A percentile compares a stretch with the other conserved stretches of the same genome.
Evolutionary conservation across 2,888 invertebrate genomes (phyloP).

Genomic region (Neoitamus cyanurus): DNA sequence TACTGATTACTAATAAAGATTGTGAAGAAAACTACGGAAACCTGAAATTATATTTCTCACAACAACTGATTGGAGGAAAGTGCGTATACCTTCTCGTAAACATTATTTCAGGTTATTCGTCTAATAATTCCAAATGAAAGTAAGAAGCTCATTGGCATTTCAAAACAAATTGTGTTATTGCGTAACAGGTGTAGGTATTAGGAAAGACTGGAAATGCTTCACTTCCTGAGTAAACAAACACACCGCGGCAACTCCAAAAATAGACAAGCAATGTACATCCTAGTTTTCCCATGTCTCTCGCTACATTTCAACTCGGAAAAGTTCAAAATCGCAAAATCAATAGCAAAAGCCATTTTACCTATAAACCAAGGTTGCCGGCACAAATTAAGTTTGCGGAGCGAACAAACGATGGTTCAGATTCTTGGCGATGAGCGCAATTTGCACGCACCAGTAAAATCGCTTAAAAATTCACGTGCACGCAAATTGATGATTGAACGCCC

Average conservation of each 20-base stretch:
- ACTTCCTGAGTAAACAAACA: not conserved
- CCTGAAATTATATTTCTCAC: not conserved
- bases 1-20: not conserved
- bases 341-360: not conserved
- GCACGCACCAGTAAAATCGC: constrained; percentile 16
- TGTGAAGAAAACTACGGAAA: not conserved
- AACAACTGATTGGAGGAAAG: not conserved
- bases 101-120: no score
- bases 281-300: not conserved
- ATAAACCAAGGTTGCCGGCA: not conserved
- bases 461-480: constrained; percentile 29
- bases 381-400: not conserved
- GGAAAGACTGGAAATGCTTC: not conserved
- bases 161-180: not conserved
- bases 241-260: not conserved
- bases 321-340: not conserved
- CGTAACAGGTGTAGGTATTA: not conserved
- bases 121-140: not conserved
- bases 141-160: not conserved
- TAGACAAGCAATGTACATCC: not conserved
- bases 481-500: constrained; percentile 15
- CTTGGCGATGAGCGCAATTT: not conserved
- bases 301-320: not conserved
- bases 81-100: not conserved
- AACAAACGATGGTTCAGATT: not conserved